Conservation (phyloP, 2,797 vertebrate species). For the Sebastes minor region DNA sequence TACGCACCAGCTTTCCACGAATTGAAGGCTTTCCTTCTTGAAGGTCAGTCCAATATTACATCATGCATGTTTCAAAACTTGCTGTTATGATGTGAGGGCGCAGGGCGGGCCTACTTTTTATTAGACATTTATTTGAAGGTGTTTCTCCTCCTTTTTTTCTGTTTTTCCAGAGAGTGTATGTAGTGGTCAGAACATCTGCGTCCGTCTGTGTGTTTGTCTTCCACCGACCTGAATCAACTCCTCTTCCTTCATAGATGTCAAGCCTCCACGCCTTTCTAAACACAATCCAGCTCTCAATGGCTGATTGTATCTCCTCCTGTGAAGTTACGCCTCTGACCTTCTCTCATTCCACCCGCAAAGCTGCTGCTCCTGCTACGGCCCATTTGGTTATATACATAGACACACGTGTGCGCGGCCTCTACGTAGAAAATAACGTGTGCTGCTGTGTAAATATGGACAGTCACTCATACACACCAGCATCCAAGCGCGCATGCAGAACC, state of each 20-base stretch:
- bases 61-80: conserved; percentile 9
- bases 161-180: conserved; percentile 18
- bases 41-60: not conserved
- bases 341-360: conserved; percentile 34
- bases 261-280: conserved; percentile 53
- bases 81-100: not conserved
- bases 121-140: not conserved
- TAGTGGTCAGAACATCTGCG: conserved; percentile 49
- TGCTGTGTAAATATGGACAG: conserved; percentile 45
- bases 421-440: conserved; percentile 21
- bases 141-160: conserved; percentile 14
- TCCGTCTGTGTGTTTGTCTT: conserved; percentile 45
- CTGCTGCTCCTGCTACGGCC: conserved; percentile 40
- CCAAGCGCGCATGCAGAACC: conserved; percentile 38
- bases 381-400: conserved; percentile 62
- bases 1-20: not conserved
- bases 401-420: conserved; percentile 42
- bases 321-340: conserved; percentile 41
- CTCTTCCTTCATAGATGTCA: conserved; percentile 34
- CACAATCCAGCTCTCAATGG: conserved; percentile 56
- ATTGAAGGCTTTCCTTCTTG: not conserved
- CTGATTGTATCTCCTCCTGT: conserved; percentile 52
- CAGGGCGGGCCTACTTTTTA: not conserved
- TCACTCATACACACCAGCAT: conserved; percentile 35
- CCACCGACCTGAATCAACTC: conserved; percentile 50